Evolutionary conservation across 2,888 invertebrate genomes (phyloP), one percentile per base, ranked within the genome.

Genomic region (Chrysopilus asiliformis): DNA sequence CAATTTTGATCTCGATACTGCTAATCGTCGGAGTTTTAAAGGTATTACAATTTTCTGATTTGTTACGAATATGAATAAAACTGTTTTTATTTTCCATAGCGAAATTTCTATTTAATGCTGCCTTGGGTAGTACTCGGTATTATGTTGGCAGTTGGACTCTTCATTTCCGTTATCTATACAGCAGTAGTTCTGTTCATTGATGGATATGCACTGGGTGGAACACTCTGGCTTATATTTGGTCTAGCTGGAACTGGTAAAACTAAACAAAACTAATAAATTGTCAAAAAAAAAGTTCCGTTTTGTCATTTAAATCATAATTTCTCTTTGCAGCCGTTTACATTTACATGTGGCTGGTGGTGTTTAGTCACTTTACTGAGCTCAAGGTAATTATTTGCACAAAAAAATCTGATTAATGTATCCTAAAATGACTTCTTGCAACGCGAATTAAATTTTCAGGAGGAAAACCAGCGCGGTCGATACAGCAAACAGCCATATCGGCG

Each of bases 101-200:
- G 79, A 51, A 80, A 83, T 52, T 79, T 81, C 51, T 80, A 77
- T 65, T 59, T 83, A 52, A 84, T 86, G 83, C 68, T 85, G 36
- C 85, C 85, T 5, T 86, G 83, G 81, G 81, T 87, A 24, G 73
- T 82, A 32, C 67, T 86, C 34, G 85, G 84, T 4, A 74, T 85
- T 39, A 79, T 86, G 68, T 67, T 85, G 33, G 79, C 79, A 7
- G 70, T 86, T 45, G 83, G 81, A 2, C 59, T 85, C 38, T 65
- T 84, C 29, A 76, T 86, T 47, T 85, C 83, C 41, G 72, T 86
- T 24, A 70, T 86, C 38, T 84, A 83, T 57, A 85, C 82, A 13
- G 73, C 78, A 27, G 76, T 84, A 47, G 75, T 76, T 31, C 76
- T 76, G 57, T 79, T 78, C 60, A 68, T 79, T 42, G 72, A 80